A percentile compares a stretch with the other conserved stretches of the same genome.
Evolutionary conservation across 2,888 invertebrate species (phyloP).

Genomic region (Acrobasis suavella): DNA sequence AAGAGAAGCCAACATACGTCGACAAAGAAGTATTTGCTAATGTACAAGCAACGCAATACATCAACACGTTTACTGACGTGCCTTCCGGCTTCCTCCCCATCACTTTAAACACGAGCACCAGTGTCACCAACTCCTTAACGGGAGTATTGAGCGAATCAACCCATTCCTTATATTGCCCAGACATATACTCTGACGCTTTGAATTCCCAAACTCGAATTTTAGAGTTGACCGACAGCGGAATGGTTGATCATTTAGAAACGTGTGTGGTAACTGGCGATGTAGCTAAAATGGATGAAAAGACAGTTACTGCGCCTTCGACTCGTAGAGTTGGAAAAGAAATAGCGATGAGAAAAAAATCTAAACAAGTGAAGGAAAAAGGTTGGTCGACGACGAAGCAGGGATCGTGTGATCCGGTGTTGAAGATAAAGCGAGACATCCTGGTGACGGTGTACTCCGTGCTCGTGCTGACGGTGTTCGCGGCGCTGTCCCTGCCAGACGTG

Average conservation of each 20-base stretch:
- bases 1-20: conserved; percentile 34
- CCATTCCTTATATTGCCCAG: conserved; percentile 45
- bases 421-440: conserved; percentile 68
- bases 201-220: conserved; percentile 33
- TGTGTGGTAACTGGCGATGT: conserved; percentile 28
- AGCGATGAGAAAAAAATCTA: neutral
- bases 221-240: conserved; percentile 36
- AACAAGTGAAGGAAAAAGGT: neutral
- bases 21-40: conserved; percentile 61
- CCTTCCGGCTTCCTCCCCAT: conserved; percentile 48
- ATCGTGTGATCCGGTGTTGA: conserved; percentile 51
- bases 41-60: conserved; percentile 39
- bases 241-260: conserved; percentile 22
- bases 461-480: conserved; percentile 70
- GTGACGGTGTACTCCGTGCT: conserved; percentile 72
- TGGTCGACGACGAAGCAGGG: conserved; percentile 33
- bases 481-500: conserved; percentile 65
- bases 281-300: conserved; percentile 26
- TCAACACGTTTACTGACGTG: conserved; percentile 50
- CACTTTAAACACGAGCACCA: conserved; percentile 41
- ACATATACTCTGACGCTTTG: conserved; percentile 35
- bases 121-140: conserved; percentile 45
- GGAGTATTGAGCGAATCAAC: conserved; percentile 47
- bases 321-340: conserved; percentile 1
- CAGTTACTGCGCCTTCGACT: conserved; percentile 22